Conservation (phyloP, 2,797 vertebrate genomes). For the Fundulus diaphanus region DNA sequence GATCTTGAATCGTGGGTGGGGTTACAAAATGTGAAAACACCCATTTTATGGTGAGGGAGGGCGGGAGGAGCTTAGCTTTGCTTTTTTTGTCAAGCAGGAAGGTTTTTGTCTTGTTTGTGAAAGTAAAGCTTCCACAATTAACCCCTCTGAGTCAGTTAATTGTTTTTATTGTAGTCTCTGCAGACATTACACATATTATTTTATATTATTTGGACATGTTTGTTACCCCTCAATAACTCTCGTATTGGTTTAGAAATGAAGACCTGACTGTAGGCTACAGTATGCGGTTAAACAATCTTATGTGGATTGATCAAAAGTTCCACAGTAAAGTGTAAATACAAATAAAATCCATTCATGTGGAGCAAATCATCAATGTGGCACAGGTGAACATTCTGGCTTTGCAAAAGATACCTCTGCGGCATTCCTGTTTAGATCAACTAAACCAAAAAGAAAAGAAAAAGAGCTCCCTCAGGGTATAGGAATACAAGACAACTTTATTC, state of each 20-base stretch:
- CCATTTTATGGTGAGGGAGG: slow-evolving; percentile 14
- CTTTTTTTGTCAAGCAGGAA: not conserved
- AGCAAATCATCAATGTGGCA: no score
- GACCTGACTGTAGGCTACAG: not conserved
- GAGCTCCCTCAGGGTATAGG: no score
- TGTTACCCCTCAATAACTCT: not conserved
- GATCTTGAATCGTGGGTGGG: slow-evolving; percentile 41
- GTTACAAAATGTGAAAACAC: slow-evolving; percentile 16
- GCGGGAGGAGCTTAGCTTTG: not conserved
- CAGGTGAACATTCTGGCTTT: no score
- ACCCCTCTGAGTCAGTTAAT: not conserved
- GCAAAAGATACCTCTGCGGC: no score
- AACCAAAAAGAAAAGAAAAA: no score
- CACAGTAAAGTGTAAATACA: no score
- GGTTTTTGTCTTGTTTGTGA: not conserved
- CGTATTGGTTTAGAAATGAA: no score
- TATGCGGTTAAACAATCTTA: no score
- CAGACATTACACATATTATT: not conserved
- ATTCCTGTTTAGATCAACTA: no score
- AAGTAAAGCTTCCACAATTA: not conserved
- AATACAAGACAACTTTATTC: no score
- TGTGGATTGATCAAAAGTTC: no score
- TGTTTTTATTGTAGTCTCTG: not conserved
- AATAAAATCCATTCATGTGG: no score
- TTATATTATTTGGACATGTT: not conserved